These are phyloP conservation scores for Donacobius atricapilla DNA, from an alignment of 2,113 vertebrate species.

Conservation along the genomic window DNA sequence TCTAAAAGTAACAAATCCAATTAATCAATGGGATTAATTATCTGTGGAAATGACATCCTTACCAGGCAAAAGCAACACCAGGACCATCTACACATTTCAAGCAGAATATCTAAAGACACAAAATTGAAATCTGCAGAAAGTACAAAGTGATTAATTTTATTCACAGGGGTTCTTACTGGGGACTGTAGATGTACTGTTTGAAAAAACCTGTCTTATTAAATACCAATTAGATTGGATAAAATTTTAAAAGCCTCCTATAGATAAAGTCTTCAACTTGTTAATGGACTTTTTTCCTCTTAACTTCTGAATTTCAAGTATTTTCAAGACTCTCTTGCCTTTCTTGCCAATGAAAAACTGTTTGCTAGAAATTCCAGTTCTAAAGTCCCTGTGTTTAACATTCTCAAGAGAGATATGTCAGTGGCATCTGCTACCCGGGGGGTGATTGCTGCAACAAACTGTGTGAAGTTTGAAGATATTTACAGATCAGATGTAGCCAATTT, in stretches of 20 bases:
- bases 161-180: neutral
- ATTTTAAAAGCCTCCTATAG: slow-evolving; percentile 39
- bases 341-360: neutral
- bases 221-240: slow-evolving; percentile 33
- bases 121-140: neutral
- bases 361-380: neutral
- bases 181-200: neutral
- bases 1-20: neutral
- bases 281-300: slow-evolving; percentile 49
- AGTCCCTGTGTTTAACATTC: neutral
- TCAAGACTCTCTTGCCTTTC: neutral
- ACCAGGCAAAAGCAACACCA: neutral
- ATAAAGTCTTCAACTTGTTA: slow-evolving; percentile 27
- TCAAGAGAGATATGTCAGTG: neutral
- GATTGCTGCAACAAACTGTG: neutral
- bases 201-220: slow-evolving; percentile 18
- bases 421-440: neutral
- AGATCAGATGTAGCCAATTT: neutral
- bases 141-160: neutral
- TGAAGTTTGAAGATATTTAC: neutral
- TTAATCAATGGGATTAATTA: slow-evolving; percentile 61
- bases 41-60: slow-evolving; percentile 48
- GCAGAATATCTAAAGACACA: neutral
- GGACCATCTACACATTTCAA: neutral
- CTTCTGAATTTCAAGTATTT: slow-evolving; percentile 2